Evolutionary conservation across 1,140 invertebrate genomes (phyloP), one percentile per base, ranked within the genome.

Genomic region (Chymomyza costata): DNA sequence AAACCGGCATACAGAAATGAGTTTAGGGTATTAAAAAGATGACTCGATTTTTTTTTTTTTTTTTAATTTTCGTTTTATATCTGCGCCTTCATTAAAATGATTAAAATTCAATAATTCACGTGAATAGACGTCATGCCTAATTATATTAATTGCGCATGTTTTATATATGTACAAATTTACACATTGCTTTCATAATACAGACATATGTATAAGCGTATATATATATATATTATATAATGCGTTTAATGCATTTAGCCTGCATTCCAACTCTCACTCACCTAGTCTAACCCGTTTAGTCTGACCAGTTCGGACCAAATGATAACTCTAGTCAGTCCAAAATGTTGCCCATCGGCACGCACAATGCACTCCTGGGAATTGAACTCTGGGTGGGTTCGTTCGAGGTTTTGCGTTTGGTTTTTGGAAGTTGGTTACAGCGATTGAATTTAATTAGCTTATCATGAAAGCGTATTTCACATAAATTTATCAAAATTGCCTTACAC

Each of bases 361-460:
- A 17, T 15, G 14, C 15, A 21, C 21, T 32, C 18, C 3, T 21
- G 40, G 35, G 15, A 16, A 45, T 17, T 30, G 6, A n/a, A 15
- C 14, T 25, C 14, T 30, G 11, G 7, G 3, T 2, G 18, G 14
- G 14, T 25, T 25, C 21, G 18, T n/a, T 6, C 17, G 32, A 3
- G 10, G 18, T 13, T 8, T 31, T 11, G 14, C 21, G 21, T 76
- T 78, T 34, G 66, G 71, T 70, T 76, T 69, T 76, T 66, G 66
- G 65, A 64, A 76, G 70, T 65, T 68, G 73, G 71, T 66, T 78
- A 76, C 71, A 70, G 71, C 71, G 71, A 78, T 78, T 78, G 73
- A 78, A 78, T 80, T 78, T 78, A 78, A 78, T 78, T 80, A 78
- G 71, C 71, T 78, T 78, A 78, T 78, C 73, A 78, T 80, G 73